Evolutionary conservation across 2,797 vertebrate genomes (phyloP).

Genomic region (Pelobates cultripes): DNA sequence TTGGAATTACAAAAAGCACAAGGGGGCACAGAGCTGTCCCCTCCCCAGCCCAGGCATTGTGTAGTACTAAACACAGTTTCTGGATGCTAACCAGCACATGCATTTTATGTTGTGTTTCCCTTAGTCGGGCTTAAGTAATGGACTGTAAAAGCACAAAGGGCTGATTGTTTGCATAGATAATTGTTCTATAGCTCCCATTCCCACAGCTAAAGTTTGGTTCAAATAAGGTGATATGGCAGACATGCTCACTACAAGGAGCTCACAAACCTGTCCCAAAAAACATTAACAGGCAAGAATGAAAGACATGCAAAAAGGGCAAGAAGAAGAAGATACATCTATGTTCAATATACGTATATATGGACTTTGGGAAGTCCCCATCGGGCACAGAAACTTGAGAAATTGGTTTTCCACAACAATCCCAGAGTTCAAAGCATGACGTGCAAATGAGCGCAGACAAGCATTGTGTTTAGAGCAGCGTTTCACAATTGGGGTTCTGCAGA

Average conservation of each 20-base stretch:
- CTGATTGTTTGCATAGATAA: constrained; percentile 42
- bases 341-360: too few relatives aligned
- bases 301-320: too few relatives aligned
- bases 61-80: constrained; percentile 7
- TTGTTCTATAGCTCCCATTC: constrained; percentile 38
- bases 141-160: constrained; percentile 49
- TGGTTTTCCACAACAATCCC: too few relatives aligned
- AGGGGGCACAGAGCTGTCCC: constrained; percentile 12
- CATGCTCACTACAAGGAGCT: not conserved
- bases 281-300: not conserved
- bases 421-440: too few relatives aligned
- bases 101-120: constrained; percentile 40
- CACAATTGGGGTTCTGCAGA: too few relatives aligned
- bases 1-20: not conserved
- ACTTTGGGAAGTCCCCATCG: too few relatives aligned
- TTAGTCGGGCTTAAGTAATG: constrained; percentile 39
- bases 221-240: constrained; percentile 42
- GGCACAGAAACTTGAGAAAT: too few relatives aligned
- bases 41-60: constrained; percentile 12
- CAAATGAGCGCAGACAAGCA: too few relatives aligned
- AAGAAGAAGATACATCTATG: too few relatives aligned
- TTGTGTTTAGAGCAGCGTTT: too few relatives aligned
- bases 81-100: constrained; percentile 40
- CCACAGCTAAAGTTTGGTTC: constrained; percentile 38
- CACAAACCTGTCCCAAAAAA: not conserved